A percentile compares a stretch with the other conserved stretches of the same genome.
These are phyloP conservation scores for Troilus luridus DNA, from an alignment of 2,888 invertebrate species.

Conservation along the genomic window DNA sequence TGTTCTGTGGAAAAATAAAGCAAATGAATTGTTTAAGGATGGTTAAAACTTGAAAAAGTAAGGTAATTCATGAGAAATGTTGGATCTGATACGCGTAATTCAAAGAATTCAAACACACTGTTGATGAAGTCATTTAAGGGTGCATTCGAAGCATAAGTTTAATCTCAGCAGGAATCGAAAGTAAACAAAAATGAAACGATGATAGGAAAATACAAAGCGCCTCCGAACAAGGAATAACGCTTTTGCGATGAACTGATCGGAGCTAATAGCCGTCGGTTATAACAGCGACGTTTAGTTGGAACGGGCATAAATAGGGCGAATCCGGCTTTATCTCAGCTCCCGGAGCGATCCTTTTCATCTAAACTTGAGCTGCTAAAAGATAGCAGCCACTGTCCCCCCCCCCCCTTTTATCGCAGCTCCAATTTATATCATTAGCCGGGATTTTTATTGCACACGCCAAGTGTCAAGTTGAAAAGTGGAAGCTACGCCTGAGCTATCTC, in stretches of 20 bases:
- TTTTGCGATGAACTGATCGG: not conserved
- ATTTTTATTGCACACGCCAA: constrained; percentile 2
- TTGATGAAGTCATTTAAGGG: no score
- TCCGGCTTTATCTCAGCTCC: not conserved
- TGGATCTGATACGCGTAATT: no score
- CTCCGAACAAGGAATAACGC: not conserved
- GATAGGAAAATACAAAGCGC: not conserved
- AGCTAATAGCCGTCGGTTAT: not conserved
- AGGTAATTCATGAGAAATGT: no score
- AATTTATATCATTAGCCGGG: constrained; percentile 33
- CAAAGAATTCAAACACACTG: no score
- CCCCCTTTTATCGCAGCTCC: not conserved
- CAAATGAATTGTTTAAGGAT: no score
- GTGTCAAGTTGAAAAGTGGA: constrained; percentile 27
- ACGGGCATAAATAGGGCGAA: not conserved
- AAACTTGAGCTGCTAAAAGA: constrained; percentile 1
- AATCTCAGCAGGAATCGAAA: not conserved
- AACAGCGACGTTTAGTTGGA: not conserved
- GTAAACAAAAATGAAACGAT: not conserved
- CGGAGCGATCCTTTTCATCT: constrained; percentile 8
- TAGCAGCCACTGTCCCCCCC: not conserved
- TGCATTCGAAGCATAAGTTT: no score
- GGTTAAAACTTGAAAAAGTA: no score
- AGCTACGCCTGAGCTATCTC: not conserved
- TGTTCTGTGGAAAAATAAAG: no score